Evolutionary conservation across 2,113 vertebrate species (phyloP).

Genomic region (Madoqua kirkii): DNA sequence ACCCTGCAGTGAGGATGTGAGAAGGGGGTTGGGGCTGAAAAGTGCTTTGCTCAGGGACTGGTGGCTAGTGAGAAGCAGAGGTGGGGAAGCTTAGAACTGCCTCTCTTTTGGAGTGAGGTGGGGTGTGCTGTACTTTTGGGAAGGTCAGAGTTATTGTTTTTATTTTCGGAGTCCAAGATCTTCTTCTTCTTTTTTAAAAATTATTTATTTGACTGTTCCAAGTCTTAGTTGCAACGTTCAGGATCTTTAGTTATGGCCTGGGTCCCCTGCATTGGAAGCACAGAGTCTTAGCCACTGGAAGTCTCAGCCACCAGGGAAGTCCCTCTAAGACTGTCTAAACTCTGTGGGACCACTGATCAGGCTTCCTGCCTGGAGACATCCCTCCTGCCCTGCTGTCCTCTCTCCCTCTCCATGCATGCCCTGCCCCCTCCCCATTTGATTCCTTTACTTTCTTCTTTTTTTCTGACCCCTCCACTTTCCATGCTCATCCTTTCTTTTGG

Average conservation of each 20-base stretch:
- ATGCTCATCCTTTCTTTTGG: background rate
- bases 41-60: background rate
- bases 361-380: background rate
- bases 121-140: accelerated
- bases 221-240: background rate
- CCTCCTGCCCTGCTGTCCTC: background rate
- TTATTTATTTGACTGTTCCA: background rate
- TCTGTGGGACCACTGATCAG: background rate
- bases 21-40: background rate
- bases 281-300: background rate
- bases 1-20: background rate
- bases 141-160: background rate
- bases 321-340: background rate
- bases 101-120: background rate
- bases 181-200: background rate
- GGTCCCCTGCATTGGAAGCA: background rate
- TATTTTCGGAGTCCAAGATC: background rate
- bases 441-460: background rate
- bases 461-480: background rate
- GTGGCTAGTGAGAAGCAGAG: background rate
- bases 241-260: background rate
- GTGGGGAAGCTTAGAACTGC: background rate
- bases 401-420: background rate
- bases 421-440: background rate
- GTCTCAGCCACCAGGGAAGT: background rate